These are phyloP conservation scores for Bostrychus sinensis DNA, from an alignment of 2,113 vertebrate species.

Conservation along the genomic window DNA sequence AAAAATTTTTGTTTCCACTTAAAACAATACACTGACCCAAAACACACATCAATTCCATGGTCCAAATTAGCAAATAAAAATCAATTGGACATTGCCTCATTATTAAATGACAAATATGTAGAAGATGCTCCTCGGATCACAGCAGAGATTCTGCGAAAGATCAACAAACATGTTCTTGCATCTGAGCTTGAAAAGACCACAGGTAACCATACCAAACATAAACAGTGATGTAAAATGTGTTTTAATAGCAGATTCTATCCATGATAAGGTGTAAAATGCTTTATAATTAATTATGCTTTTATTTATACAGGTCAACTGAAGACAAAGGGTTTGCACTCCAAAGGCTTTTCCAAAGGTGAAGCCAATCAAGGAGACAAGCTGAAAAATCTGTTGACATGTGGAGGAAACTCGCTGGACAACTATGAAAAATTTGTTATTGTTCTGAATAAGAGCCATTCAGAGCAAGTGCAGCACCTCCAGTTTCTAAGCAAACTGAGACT, in stretches of 20 bases:
- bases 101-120: constrained; percentile 26
- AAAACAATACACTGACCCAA: fast-evolving
- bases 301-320: constrained; percentile 18
- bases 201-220: constrained; percentile 30
- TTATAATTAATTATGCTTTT: neutral
- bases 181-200: fast-evolving
- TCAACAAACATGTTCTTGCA: neutral
- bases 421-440: constrained; percentile 79
- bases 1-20: constrained; percentile 17
- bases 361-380: constrained; percentile 65
- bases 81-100: neutral
- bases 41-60: fast-evolving
- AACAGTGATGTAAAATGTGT: neutral
- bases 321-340: neutral
- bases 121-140: neutral
- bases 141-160: neutral
- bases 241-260: neutral
- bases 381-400: constrained; percentile 58
- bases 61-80: constrained; percentile 12
- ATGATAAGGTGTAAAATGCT: no score
- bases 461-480: constrained; percentile 73
- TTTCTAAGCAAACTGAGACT: constrained; percentile 80
- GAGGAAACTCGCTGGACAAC: constrained; percentile 49
- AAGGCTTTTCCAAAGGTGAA: constrained; percentile 8
- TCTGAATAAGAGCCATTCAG: constrained; percentile 74